Conservation (phyloP, 1,140 invertebrate genomes). For the Hyles vespertilio region DNA sequence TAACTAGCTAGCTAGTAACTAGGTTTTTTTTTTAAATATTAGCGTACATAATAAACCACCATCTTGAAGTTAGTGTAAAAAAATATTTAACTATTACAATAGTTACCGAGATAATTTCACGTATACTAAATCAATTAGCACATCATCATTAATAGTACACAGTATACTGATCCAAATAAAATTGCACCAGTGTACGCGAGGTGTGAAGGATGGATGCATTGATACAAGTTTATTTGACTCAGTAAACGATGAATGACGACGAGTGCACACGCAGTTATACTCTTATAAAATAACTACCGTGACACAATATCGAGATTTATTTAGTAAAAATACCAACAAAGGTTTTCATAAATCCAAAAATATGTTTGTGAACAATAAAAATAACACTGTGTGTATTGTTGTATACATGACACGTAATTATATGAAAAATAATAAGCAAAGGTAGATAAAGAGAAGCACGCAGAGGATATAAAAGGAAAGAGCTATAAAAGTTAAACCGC, state of each 20-base stretch:
- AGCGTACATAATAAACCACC: not conserved
- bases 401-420: too few species aligned
- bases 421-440: slow-evolving; percentile 23
- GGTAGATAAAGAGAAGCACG: slow-evolving; percentile 11
- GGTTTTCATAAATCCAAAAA: too few species aligned
- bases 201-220: not conserved
- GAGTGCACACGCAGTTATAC: slow-evolving; percentile 2
- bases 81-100: slow-evolving; percentile 6
- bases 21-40: slow-evolving; percentile 1
- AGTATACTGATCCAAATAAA: slow-evolving; percentile 13
- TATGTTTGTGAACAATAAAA: slow-evolving; percentile 36
- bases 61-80: not conserved
- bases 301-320: slow-evolving; percentile 35
- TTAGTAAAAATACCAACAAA: slow-evolving; percentile 18
- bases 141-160: slow-evolving; percentile 3
- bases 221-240: slow-evolving; percentile 11
- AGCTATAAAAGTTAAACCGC: slow-evolving; percentile 8
- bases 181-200: slow-evolving; percentile 5
- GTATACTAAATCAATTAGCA: slow-evolving; percentile 11
- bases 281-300: slow-evolving; percentile 16
- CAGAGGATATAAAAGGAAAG: slow-evolving; percentile 5
- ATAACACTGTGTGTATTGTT: too few species aligned
- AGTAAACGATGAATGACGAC: not conserved
- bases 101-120: slow-evolving; percentile 12
- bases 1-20: too few species aligned